Conservation (phyloP, 2,797 vertebrate genomes). For the Rhinoraja longicauda region DNA sequence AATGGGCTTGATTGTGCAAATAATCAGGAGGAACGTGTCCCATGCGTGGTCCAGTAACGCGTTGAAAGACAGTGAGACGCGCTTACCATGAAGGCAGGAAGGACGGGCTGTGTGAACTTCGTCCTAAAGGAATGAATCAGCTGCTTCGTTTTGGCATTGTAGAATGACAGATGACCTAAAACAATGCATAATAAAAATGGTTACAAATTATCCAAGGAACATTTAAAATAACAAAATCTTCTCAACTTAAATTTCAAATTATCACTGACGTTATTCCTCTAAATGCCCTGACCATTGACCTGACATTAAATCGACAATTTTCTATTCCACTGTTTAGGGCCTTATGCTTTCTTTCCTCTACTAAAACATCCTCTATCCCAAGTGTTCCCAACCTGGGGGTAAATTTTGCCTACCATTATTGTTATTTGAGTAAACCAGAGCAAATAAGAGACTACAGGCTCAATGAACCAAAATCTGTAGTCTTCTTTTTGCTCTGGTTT, state of each 20-base stretch:
- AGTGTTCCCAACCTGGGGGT: too few relatives aligned
- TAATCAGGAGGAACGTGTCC: not conserved
- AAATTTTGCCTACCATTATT: too few relatives aligned
- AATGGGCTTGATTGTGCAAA: not conserved
- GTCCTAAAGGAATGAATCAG: constrained; percentile 83
- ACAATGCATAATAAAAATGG: not conserved
- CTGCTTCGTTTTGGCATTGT: constrained; percentile 79
- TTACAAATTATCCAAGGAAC: not conserved
- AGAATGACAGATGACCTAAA: constrained; percentile 80
- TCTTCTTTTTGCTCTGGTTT: too few relatives aligned
- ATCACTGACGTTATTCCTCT: not conserved
- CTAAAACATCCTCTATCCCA: not conserved
- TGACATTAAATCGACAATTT: not conserved
- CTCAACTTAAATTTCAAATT: not conserved
- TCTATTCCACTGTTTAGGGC: not conserved
- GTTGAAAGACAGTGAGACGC: not conserved
- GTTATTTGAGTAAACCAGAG: too few relatives aligned
- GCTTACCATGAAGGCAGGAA: constrained; percentile 87
- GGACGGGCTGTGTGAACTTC: constrained; percentile 82
- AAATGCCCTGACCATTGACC: not conserved
- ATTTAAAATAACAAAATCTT: not conserved
- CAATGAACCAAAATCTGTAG: too few relatives aligned
- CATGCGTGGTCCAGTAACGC: not conserved
- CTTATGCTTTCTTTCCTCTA: not conserved
- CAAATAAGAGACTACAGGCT: too few relatives aligned